phyloP scores from a whole-genome alignment of 2,113 vertebrate species.

The Picathartes gymnocephalus region DNA sequence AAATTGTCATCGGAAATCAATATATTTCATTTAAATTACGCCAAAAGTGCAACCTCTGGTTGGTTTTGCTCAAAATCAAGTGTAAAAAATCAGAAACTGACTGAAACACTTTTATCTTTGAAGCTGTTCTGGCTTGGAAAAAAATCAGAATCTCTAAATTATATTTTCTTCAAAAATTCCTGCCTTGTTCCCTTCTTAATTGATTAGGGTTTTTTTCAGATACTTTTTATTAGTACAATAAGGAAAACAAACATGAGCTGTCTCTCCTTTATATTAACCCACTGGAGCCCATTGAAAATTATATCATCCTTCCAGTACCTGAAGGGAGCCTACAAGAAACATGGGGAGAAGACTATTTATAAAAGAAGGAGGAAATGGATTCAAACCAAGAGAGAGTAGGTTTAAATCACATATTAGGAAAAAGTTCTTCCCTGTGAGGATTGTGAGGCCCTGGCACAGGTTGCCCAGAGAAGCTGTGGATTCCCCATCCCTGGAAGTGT shows the following conservation, averaged over 20 bases:
- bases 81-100: neutral
- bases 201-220: neutral
- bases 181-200: neutral
- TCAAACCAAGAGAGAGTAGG: neutral
- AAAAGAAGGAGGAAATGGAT: neutral
- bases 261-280: neutral
- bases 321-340: neutral
- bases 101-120: neutral
- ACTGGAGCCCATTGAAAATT: neutral
- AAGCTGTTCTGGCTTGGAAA: neutral
- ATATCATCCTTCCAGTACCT: neutral
- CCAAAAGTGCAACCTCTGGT: neutral
- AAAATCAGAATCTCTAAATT: neutral
- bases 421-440: neutral
- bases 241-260: neutral
- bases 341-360: neutral
- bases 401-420: neutral
- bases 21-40: neutral
- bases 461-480: neutral
- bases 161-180: neutral
- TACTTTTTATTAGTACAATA: neutral
- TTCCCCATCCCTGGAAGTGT: neutral
- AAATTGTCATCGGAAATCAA: neutral
- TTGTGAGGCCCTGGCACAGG: neutral
- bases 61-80: neutral